These are phyloP conservation scores for Pantherophis alleghaniensis DNA, from an alignment of 2,797 vertebrate species.

Conservation along the genomic window DNA sequence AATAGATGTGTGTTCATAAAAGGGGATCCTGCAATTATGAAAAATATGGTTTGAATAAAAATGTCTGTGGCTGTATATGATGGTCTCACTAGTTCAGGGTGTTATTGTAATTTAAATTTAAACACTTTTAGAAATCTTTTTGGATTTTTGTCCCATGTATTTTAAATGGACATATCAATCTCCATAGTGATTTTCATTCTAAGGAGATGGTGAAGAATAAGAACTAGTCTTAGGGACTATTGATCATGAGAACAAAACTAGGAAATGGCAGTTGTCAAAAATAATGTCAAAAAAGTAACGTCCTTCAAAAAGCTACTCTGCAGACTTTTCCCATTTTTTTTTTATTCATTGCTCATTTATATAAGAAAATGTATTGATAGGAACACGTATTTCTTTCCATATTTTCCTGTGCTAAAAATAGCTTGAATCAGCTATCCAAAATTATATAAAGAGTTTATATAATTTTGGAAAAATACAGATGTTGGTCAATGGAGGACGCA, in stretches of 20 bases:
- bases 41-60: constrained; percentile 45
- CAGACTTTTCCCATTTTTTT: constrained; percentile 19
- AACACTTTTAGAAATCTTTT: constrained; percentile 20
- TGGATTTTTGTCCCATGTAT: constrained; percentile 13
- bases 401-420: background rate
- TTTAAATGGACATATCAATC: background rate
- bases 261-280: background rate
- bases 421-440: background rate
- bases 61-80: constrained; percentile 24
- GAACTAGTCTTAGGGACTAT: background rate
- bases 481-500: background rate
- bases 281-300: background rate
- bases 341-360: constrained; percentile 24
- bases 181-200: background rate
- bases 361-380: background rate
- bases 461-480: background rate
- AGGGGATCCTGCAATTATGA: constrained; percentile 27
- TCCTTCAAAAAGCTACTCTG: background rate
- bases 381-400: background rate
- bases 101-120: constrained; percentile 22
- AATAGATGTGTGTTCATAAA: constrained; percentile 22
- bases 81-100: background rate
- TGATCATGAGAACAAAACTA: background rate
- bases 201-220: background rate
- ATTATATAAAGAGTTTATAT: background rate